Conservation (phyloP, 2,113 vertebrate species). For the Pteruthius melanotis region DNA sequence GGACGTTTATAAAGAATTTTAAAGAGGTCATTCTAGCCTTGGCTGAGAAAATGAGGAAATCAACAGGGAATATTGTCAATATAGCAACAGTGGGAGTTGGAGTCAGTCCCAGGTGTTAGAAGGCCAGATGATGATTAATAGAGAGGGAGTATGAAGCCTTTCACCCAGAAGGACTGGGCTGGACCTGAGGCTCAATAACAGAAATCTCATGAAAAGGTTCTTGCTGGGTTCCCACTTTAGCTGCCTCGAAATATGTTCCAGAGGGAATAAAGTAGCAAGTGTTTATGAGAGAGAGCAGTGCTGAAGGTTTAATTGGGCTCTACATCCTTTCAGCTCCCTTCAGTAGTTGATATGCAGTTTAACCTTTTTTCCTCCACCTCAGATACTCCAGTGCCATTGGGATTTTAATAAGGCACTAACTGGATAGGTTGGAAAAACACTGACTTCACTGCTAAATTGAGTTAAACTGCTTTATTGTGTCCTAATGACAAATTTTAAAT, state of each 20-base stretch:
- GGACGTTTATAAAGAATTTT: slow-evolving; percentile 94
- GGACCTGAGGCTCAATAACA: slow-evolving; percentile 71
- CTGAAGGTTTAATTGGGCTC: slow-evolving; percentile 85
- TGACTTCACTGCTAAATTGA: slow-evolving; percentile 55
- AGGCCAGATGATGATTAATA: slow-evolving; percentile 80
- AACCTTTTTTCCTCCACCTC: slow-evolving; percentile 75
- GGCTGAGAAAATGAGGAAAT: slow-evolving; percentile 86
- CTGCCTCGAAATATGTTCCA: slow-evolving; percentile 69
- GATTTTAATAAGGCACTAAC: slow-evolving; percentile 67
- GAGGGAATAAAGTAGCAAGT: slow-evolving; percentile 74
- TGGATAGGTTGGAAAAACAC: slow-evolving; percentile 61
- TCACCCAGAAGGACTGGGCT: slow-evolving; percentile 75
- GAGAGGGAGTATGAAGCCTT: slow-evolving; percentile 71
- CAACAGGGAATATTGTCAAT: slow-evolving; percentile 88
- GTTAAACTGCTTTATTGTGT: slow-evolving; percentile 46
- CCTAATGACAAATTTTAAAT: slow-evolving; percentile 31
- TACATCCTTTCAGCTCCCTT: slow-evolving; percentile 71
- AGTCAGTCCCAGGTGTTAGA: slow-evolving; percentile 81
- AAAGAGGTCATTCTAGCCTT: slow-evolving; percentile 86
- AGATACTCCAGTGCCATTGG: slow-evolving; percentile 60
- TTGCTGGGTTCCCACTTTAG: slow-evolving; percentile 73
- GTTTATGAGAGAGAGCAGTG: slow-evolving; percentile 66
- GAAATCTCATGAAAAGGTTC: slow-evolving; percentile 71
- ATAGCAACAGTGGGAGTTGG: slow-evolving; percentile 80
- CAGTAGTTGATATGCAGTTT: slow-evolving; percentile 79